These are phyloP conservation scores for Oryzias sinensis DNA, from an alignment of 2,797 vertebrate genomes.

Conservation along the genomic window DNA sequence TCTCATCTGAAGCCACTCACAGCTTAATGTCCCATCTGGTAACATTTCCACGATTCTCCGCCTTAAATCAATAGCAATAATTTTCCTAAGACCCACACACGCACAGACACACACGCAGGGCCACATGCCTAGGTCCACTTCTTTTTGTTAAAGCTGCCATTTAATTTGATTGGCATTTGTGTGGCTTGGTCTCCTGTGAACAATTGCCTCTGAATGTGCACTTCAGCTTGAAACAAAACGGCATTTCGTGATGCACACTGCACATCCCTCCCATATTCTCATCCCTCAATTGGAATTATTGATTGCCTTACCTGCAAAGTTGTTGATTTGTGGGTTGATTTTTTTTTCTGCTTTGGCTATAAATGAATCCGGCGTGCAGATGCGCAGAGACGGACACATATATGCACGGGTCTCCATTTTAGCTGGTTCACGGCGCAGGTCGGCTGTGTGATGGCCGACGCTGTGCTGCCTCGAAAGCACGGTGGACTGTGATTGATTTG, in stretches of 20 bases:
- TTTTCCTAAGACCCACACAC: slow-evolving; percentile 84
- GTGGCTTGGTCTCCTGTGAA: slow-evolving; percentile 50
- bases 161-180: slow-evolving; percentile 67
- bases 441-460: slow-evolving; percentile 67
- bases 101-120: slow-evolving; percentile 31
- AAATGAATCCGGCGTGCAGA: slow-evolving; percentile 27
- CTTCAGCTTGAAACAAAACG: slow-evolving; percentile 40
- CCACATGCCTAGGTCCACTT: slow-evolving; percentile 26
- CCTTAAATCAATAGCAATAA: slow-evolving; percentile 99
- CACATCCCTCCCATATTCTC: slow-evolving; percentile 49
- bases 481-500: slow-evolving; percentile 53
- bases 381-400: slow-evolving; percentile 23
- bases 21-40: slow-evolving; percentile 95
- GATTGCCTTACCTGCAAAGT: slow-evolving; percentile 49
- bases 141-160: slow-evolving; percentile 69
- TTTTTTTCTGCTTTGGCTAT: slow-evolving; percentile 26
- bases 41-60: slow-evolving; percentile 94
- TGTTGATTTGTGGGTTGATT: slow-evolving; percentile 49
- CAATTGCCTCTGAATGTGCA: slow-evolving; percentile 53
- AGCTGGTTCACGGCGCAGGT: slow-evolving; percentile 50
- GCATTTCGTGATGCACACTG: slow-evolving; percentile 23
- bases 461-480: slow-evolving; percentile 19
- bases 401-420: slow-evolving; percentile 62
- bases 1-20: slow-evolving; percentile 85
- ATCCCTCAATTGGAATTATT: slow-evolving; percentile 43